Evolutionary conservation across 1,140 invertebrate species (phyloP).

Genomic region (Yoshiicerus persimilis): DNA sequence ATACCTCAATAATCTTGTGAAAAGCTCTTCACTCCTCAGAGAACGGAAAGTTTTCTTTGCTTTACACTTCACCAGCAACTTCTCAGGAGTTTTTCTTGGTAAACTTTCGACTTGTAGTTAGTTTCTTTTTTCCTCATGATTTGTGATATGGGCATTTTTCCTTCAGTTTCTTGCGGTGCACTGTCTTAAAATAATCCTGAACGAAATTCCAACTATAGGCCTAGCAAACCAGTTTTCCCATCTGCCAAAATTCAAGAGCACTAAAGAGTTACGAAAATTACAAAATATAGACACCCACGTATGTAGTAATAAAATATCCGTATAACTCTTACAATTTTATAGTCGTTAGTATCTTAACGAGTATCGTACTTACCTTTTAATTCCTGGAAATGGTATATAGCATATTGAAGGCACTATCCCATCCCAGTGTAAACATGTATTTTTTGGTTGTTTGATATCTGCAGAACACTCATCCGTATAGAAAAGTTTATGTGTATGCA

Average conservation of each 20-base stretch:
- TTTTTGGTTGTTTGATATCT: no score
- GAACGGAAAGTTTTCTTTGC: not conserved
- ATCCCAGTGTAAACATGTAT: no score
- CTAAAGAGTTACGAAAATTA: no score
- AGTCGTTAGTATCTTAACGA: no score
- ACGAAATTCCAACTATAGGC: not conserved
- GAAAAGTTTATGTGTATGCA: no score
- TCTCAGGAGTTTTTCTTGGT: not conserved
- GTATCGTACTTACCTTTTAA: no score
- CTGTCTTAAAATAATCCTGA: not conserved
- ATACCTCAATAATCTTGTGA: not conserved
- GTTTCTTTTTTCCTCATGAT: conserved; percentile 1
- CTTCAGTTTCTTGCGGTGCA: not conserved
- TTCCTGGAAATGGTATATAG: no score
- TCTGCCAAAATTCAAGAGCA: not conserved
- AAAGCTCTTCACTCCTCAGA: not conserved
- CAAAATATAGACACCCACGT: no score
- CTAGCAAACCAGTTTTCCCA: not conserved
- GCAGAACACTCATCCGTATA: no score
- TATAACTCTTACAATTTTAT: no score
- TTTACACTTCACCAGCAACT: not conserved
- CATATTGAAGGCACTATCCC: no score
- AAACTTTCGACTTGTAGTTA: not conserved
- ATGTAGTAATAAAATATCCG: no score
- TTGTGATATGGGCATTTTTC: conserved; percentile 2